These are phyloP conservation scores for Poeciliopsis occidentalis DNA, from an alignment of 2,113 vertebrate species.

Conservation along the genomic window DNA sequence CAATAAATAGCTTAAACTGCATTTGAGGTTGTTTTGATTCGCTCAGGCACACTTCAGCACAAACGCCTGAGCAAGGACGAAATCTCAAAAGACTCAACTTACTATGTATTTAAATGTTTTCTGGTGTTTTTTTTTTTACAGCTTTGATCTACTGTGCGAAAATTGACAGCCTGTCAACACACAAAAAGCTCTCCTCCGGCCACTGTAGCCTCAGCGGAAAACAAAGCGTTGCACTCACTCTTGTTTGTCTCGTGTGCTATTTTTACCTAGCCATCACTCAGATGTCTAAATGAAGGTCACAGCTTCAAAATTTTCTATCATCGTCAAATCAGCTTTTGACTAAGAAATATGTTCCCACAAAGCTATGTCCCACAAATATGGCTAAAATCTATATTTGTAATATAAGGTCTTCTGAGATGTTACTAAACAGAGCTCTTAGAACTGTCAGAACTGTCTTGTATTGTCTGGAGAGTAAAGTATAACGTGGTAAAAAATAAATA, in stretches of 20 bases:
- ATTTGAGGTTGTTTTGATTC: background rate
- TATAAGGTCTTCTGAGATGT: too few species aligned
- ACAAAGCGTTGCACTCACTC: constrained; percentile 23
- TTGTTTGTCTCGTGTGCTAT: constrained; percentile 29
- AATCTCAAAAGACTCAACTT: constrained; percentile 42
- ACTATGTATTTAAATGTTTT: constrained; percentile 48
- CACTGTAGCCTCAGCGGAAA: constrained; percentile 23
- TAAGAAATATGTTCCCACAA: background rate
- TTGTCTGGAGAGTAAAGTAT: too few species aligned
- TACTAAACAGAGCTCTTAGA: too few species aligned
- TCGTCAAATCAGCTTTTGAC: background rate
- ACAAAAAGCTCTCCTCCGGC: constrained; percentile 11
- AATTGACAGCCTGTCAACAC: constrained; percentile 36
- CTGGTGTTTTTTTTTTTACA: constrained; percentile 28
- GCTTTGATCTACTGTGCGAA: constrained; percentile 45
- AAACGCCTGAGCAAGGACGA: constrained; percentile 8
- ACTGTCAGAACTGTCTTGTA: too few species aligned
- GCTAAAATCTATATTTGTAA: background rate
- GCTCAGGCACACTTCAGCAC: constrained; percentile 11
- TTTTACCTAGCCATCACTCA: constrained; percentile 46
- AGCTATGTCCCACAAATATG: too few species aligned
- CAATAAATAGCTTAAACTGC: background rate
- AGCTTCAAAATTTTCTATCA: constrained; percentile 23
- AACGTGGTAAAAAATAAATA: too few species aligned
- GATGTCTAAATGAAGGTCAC: constrained; percentile 22